phyloP scores from a whole-genome alignment of 2,797 vertebrate species.

The Pyrocephalus nanus region DNA sequence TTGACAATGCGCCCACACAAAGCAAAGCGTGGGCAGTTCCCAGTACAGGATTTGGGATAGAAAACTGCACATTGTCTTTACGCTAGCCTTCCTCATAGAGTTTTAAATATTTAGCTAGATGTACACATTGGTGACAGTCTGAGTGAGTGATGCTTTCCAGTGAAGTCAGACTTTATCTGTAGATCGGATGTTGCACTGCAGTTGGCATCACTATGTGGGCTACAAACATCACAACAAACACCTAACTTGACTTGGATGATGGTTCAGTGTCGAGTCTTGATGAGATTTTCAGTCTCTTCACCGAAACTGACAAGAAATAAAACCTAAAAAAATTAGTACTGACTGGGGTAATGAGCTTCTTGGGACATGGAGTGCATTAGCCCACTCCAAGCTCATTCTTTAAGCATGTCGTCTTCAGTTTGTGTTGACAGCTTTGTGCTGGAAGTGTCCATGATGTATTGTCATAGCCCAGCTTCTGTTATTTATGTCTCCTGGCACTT shows the following conservation, averaged over 20 bases:
- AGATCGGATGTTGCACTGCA: not conserved
- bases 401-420: not conserved
- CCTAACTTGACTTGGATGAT: not conserved
- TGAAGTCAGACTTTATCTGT: not conserved
- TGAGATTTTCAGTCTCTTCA: not conserved
- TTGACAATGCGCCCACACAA: not conserved
- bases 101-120: not conserved
- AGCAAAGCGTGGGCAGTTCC: not conserved
- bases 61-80: not conserved
- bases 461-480: not conserved
- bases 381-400: not conserved
- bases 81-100: not conserved
- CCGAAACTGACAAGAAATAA: not conserved
- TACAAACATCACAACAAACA: not conserved
- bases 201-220: not conserved
- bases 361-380: not conserved
- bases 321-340: not conserved
- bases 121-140: not conserved
- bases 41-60: not conserved
- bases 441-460: not conserved
- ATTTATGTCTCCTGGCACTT: constrained; percentile 17
- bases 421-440: not conserved
- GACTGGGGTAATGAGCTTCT: not conserved
- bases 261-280: not conserved
- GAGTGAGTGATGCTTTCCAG: not conserved